Conservation (phyloP, 23 tunicate genomes). For the Halocynthia roretzi region DNA sequence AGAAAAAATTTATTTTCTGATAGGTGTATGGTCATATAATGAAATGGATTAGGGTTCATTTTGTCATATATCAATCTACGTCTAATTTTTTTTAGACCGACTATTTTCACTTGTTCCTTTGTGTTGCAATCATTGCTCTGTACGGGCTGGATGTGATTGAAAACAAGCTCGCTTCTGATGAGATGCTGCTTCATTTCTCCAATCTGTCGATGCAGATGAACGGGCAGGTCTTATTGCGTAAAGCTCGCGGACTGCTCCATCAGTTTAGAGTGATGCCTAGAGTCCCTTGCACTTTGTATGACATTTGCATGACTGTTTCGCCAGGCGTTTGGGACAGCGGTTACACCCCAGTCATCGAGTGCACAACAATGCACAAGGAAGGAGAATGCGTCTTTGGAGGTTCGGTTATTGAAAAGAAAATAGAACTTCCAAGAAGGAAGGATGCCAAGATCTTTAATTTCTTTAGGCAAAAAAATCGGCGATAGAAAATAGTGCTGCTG, state of each 20-base stretch:
- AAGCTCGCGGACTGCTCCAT: constrained; percentile 60
- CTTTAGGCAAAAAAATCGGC: too few species aligned
- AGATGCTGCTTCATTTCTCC: constrained; percentile 70
- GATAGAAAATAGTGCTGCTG: too few species aligned
- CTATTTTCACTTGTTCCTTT: constrained; percentile 67
- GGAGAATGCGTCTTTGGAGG: constrained; percentile 5
- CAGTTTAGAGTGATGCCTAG: not conserved
- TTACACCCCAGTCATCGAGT: not conserved
- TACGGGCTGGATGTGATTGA: constrained; percentile 63
- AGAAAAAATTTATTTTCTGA: too few species aligned
- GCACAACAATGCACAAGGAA: not conserved
- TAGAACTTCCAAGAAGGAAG: too few species aligned
- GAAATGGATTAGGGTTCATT: too few species aligned
- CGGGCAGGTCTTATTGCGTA: constrained; percentile 44
- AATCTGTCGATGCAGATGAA: constrained; percentile 79
- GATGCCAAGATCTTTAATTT: too few species aligned
- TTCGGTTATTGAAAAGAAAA: too few species aligned
- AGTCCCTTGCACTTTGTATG: constrained; percentile 61
- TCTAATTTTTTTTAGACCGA: not conserved
- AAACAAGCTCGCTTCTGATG: constrained; percentile 63
- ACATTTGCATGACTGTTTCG: constrained; percentile 17
- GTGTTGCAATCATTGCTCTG: constrained; percentile 70
- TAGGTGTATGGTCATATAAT: too few species aligned
- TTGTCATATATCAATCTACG: too few species aligned
- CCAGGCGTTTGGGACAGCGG: constrained; percentile 17